phyloP scores from a whole-genome alignment of 92 coral and sea anemone genomes.

The Virgularia gustaviana region DNA sequence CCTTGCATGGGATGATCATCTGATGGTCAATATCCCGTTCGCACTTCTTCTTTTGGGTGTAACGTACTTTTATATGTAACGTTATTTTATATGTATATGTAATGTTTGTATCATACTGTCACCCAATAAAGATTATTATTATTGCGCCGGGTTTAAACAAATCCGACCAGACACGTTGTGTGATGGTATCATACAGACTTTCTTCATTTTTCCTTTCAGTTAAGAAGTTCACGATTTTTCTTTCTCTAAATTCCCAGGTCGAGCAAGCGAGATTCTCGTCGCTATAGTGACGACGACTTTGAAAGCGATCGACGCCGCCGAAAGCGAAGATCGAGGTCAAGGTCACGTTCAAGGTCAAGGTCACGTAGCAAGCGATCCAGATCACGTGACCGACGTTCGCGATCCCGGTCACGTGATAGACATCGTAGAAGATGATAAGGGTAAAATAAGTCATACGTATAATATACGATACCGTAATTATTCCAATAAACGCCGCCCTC shows the following conservation, averaged over 20 bases:
- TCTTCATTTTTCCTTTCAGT: too few relatives aligned
- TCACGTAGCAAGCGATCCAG: slow-evolving; percentile 83
- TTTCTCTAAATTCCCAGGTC: slow-evolving; percentile 54
- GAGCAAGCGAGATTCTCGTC: slow-evolving; percentile 67
- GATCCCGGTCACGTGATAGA: slow-evolving; percentile 16
- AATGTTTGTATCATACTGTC: too few relatives aligned
- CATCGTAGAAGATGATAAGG: slow-evolving; percentile 24
- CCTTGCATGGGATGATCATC: too few relatives aligned
- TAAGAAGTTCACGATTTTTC: neutral
- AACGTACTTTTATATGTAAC: too few relatives aligned
- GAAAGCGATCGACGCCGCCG: slow-evolving; percentile 76
- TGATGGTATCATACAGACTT: neutral
- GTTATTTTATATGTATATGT: too few relatives aligned
- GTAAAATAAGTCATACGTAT: too few relatives aligned
- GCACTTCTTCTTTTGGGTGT: too few relatives aligned
- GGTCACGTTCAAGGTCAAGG: slow-evolving; percentile 73
- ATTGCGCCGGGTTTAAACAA: neutral
- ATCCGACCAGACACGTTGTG: neutral
- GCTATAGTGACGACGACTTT: slow-evolving; percentile 79
- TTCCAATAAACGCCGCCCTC: too few relatives aligned
- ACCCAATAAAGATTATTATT: too few relatives aligned
- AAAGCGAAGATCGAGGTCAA: slow-evolving; percentile 80
- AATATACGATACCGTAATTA: too few relatives aligned
- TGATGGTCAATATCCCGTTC: too few relatives aligned
- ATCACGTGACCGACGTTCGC: slow-evolving; percentile 84